A percentile compares a stretch with the other conserved stretches of the same genome.
phyloP scores from a whole-genome alignment of 30 jellyfish, hydroid and myxozoan species.

The Hydractinia echinata region DNA sequence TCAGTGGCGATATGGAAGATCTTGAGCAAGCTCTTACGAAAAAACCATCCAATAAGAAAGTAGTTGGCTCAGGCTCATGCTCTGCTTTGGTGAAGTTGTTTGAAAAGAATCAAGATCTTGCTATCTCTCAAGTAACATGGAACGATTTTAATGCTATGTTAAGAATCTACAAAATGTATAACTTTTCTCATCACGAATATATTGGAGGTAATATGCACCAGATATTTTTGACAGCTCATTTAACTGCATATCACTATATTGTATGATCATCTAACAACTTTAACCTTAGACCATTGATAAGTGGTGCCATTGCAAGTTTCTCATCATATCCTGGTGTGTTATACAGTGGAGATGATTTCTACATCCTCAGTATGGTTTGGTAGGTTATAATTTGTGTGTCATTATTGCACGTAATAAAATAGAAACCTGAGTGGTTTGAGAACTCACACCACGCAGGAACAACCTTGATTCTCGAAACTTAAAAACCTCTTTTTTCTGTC shows the following conservation, averaged over 20 bases:
- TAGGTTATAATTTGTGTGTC: constrained; percentile 19
- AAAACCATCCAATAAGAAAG: constrained; percentile 32
- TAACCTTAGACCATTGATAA: background rate
- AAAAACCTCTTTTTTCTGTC: no score
- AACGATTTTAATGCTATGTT: constrained; percentile 70
- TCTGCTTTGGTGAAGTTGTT: constrained; percentile 75
- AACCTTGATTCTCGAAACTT: no score
- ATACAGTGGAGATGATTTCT: constrained; percentile 92
- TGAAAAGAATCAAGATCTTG: constrained; percentile 69
- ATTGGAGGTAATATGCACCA: background rate
- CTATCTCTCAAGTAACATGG: constrained; percentile 97
- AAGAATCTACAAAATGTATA: constrained; percentile 61
- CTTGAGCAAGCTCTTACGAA: constrained; percentile 65
- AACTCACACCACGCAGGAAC: no score
- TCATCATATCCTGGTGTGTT: constrained; percentile 88
- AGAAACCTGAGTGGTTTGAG: no score
- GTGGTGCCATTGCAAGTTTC: constrained; percentile 56
- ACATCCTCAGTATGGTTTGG: constrained; percentile 82
- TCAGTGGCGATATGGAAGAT: constrained; percentile 80
- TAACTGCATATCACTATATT: no score
- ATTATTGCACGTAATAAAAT: background rate
- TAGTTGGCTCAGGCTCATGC: constrained; percentile 85
- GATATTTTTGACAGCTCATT: background rate
- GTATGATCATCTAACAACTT: no score
- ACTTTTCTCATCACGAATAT: constrained; percentile 49